Conservation (phyloP, 2,113 vertebrate genomes). For the Caretta caretta region DNA sequence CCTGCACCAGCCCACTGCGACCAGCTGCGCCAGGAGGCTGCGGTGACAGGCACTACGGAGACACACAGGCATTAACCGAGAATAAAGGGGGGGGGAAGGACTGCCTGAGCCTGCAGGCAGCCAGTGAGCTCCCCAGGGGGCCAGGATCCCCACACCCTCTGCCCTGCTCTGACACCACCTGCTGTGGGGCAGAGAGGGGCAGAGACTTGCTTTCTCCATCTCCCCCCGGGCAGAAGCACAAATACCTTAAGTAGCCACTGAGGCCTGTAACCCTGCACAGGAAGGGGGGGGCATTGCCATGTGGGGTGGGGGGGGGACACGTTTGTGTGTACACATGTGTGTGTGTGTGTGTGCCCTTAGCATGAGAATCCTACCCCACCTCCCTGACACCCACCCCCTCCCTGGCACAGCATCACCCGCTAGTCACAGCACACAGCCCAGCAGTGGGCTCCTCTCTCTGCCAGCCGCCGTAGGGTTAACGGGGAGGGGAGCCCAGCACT, state of each 20-base stretch:
- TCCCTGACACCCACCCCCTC: too few species aligned
- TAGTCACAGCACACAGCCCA: too few species aligned
- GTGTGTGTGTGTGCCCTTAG: too few species aligned
- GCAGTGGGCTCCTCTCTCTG: too few species aligned
- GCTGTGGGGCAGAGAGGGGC: not conserved
- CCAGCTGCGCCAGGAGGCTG: not conserved
- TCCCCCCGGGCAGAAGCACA: not conserved
- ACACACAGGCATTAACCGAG: not conserved
- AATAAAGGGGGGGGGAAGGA: not conserved
- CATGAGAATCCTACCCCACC: too few species aligned
- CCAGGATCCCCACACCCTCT: not conserved
- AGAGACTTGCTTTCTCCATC: not conserved
- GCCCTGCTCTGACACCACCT: not conserved
- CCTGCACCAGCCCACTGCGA: not conserved
- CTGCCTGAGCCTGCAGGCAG: not conserved
- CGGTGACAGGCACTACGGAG: not conserved
- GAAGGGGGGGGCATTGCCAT: too few species aligned
- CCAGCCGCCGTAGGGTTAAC: too few species aligned
- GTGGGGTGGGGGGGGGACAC: too few species aligned
- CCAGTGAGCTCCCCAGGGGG: not conserved
- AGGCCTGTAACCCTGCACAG: too few species aligned
- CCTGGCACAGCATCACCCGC: too few species aligned
- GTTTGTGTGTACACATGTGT: too few species aligned
- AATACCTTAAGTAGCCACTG: not conserved
- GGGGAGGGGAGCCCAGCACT: too few species aligned